Base-by-base conservation (phyloP, 2,888 invertebrate genomes). In the Oeneis ivallda region DNA sequence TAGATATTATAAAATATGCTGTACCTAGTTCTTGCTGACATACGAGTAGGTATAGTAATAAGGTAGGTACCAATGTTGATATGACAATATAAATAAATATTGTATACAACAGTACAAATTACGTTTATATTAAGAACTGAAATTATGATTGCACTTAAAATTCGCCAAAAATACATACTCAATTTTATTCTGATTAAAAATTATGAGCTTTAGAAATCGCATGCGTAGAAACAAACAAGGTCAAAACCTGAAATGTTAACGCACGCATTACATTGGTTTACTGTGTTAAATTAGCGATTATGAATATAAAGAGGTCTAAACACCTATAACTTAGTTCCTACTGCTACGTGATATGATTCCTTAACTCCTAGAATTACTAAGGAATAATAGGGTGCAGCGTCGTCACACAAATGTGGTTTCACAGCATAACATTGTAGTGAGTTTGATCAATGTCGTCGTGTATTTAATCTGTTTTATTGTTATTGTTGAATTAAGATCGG, bases 401-500 rank as follows among this genome's bases (percentile, higher is more conserved):
- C 13, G 19, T 53, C 26, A 60, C 54, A 53, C 65, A 67, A 57
- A 52, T 56, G 26, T 13, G 43, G 9, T 45, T n/a, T n/a, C 26
- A 41, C 13, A 19, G 26, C 11, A 8, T 17, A 5, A 19, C 26
- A 11, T 37, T 1, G 7, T 62, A 17, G 2, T 37, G 19, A 50
- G 52, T 50, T 54, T 64, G 34, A 61, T 62, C 45, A 15, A 58
- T 45, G 41, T 1, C 0, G 7, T 49, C 10, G 5, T 56, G 41
- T 13, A 19, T 56, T 56, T 19, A 10, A 41, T 56, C 39, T 13
- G 13, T 62, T 61, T 65, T 66, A 54, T 79, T 82, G 82, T 83
- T 82, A 77, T 82, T 70, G 80, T 76, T 77, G 75, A 84, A 85
- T 85, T 80, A 84, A 80, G 81, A 89, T 87, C 84, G 88, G 84